Base-by-base conservation (phyloP, 2,888 invertebrate species). In the Bruchidius siliquastri region DNA sequence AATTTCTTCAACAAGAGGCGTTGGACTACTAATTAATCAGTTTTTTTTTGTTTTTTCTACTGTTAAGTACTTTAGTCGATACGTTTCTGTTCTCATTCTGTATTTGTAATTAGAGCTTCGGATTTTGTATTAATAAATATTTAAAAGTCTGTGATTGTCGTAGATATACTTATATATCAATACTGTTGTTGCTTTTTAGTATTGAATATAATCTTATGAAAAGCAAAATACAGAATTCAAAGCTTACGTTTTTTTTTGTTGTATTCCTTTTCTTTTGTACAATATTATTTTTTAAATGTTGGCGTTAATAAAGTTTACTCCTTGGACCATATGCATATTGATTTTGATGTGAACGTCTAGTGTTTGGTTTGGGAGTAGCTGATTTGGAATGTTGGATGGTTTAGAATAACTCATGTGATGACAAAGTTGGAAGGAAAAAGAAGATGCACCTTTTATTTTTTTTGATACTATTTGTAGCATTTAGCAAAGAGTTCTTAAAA, bases 111-210 rank as follows among this genome's bases (percentile, higher is more conserved):
- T 30, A 49, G 49, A 79, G 82, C 83, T 83, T 83, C 75, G 81
- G 79, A 83, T 83, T 83, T 84, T 84, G 83, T 84, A 84, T 83
- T 83, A 75, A 71, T 76, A 74, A 49, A 72, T 77, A 79, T 76
- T 77, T 75, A 79, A 79, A 81, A 81, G 82, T 84, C 85, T 85
- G 85, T 85, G 85, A 85, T 84, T 80, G 83, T 83, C 71, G n/a
- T 71, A 30, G 71, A 71, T 71, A 71, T 71, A 30, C 30, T 30
- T 71, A 49, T 49, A 49, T 82, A 80, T 83, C 83, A 83, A 84
- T 84, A 83, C 83, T 82, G 83, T 83, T 83, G 84, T 83, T 83
- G 81, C 82, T 83, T 83, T 83, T 81, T 83, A 80, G 83, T 84
- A 84, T 83, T 84, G 84, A 80, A 82, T 80, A 80, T 80, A 74